Evolutionary conservation across 2,888 invertebrate genomes (phyloP).

Genomic region (Platycheirus rosarum): DNA sequence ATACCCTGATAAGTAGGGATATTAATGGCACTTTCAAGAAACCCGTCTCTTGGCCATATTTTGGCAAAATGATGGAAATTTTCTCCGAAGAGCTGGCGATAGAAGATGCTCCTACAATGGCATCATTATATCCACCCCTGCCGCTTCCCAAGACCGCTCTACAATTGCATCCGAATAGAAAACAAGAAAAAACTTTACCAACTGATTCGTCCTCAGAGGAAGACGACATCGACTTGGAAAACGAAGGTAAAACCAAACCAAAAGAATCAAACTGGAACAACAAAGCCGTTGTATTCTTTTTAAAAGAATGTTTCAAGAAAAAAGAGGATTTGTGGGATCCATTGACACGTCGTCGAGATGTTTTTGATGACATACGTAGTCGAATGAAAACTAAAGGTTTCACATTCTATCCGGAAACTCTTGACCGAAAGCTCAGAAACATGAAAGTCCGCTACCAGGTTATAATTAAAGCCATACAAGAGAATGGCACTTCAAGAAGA

Average conservation of each 20-base stretch:
- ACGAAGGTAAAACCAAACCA: too few relatives aligned
- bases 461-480: neutral
- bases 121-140: conserved; percentile 48
- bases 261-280: conserved; percentile 24
- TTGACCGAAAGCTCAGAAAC: conserved; percentile 55
- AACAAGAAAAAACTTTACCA: neutral
- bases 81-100: conserved; percentile 57
- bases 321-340: conserved; percentile 40
- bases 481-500: neutral
- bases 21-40: neutral
- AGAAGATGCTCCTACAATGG: conserved; percentile 61
- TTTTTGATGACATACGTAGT: conserved; percentile 31
- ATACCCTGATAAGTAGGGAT: conserved; percentile 9
- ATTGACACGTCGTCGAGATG: conserved; percentile 2
- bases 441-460: conserved; percentile 30
- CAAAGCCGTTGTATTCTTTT: conserved; percentile 12
- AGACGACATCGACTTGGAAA: too few relatives aligned
- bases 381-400: conserved; percentile 25
- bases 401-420: conserved; percentile 14
- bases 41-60: conserved; percentile 34
- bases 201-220: neutral
- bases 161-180: neutral
- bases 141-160: conserved; percentile 11
- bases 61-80: conserved; percentile 47
- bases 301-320: conserved; percentile 27